Conservation (phyloP, 2,888 invertebrate genomes). For the Liopterus haemorrhoidalis region DNA sequence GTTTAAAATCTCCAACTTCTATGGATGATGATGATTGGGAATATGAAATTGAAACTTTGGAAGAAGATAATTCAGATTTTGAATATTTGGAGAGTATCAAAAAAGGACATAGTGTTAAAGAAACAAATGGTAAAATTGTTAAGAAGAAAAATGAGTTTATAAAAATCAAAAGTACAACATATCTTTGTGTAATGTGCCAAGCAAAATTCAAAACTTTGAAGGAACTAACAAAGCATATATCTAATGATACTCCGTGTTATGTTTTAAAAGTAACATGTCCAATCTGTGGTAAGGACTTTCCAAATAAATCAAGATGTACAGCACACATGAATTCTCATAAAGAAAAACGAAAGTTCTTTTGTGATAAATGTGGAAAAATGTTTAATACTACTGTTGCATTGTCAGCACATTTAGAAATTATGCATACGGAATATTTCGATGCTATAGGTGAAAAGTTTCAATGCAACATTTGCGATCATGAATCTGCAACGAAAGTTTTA, state of each 20-base stretch:
- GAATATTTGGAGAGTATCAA: too few species aligned
- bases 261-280: constrained; percentile 12
- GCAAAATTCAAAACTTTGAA: constrained; percentile 23
- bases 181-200: constrained; percentile 25
- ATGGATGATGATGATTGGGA: constrained; percentile 16
- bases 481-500: constrained; percentile 17
- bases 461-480: constrained; percentile 25
- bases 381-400: constrained; percentile 15
- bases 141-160: constrained; percentile 10
- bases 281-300: constrained; percentile 18
- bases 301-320: constrained; percentile 21
- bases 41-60: constrained; percentile 20
- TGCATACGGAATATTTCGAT: constrained; percentile 27
- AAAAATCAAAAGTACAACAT: constrained; percentile 21
- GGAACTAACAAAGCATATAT: constrained; percentile 21
- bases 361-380: constrained; percentile 24
- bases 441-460: constrained; percentile 24
- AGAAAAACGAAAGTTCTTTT: constrained; percentile 25
- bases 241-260: constrained; percentile 8
- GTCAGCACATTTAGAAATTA: constrained; percentile 13
- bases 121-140: constrained; percentile 10
- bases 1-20: too few species aligned
- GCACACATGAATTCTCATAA: constrained; percentile 26
- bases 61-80: constrained; percentile 16
- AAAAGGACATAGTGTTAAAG: too few species aligned